Base-by-base conservation (phyloP, 2,888 invertebrate species). In the Pachliopta kotzebuea region DNA sequence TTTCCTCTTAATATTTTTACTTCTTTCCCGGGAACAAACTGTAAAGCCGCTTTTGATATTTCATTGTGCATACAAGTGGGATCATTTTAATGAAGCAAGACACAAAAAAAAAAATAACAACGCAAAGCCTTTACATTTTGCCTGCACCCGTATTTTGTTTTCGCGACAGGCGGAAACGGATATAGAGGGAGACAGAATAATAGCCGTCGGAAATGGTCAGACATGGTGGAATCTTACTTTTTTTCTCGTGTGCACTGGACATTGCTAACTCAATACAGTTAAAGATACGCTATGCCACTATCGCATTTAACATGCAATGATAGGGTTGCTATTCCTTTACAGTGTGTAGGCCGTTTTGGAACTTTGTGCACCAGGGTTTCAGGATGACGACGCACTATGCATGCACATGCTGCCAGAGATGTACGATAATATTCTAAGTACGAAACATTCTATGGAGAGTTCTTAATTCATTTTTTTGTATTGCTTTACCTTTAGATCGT, bases 131-230 rank as follows among this genome's bases (percentile, higher is more conserved):
- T 69, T 66, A 71, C 68, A 66, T 85, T 84, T 84, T 80, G 80
- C 76, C 75, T 73, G 78, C 79, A 52, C 52, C 55, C 78, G 85
- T 85, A 88, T 89, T 89, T 91, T 90, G 90, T 90, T 89, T 88
- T 85, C 80, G 81, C 85, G 90, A 90, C 90, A 88, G 82, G 74
- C 87, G 91, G 91, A 91, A 91, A 80, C 87, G 91, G 91, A 91
- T 87, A 88, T 89, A 88, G 89, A 90, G 90, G 90, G 90, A 90
- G 90, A 89, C 90, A 84, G 90, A 91, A 91, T 91, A 91, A 91
- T 90, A 87, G 91, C 89, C 86, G 86, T 85, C 90, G 91, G 91
- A 91, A 90, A 91, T 90, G 91, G 91, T 91, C 91, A 91, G 90
- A 90, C 90, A 88, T 89, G 88, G 84, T 77, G 84, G 83, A 84